Base-by-base conservation (phyloP, 2,113 vertebrate genomes). In the Chitala chitala region DNA sequence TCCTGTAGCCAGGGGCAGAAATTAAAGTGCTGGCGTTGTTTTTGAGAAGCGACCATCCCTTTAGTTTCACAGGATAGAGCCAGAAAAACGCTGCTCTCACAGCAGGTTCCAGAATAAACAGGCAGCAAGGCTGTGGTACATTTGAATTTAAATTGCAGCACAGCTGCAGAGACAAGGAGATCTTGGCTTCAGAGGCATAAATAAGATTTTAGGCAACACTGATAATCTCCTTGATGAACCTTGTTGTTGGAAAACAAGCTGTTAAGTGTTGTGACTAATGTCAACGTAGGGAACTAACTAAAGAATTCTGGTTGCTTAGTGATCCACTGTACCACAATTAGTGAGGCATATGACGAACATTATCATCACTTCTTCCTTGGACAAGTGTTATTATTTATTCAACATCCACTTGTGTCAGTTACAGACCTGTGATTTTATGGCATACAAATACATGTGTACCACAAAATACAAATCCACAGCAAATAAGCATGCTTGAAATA, bases 171-270 rank as follows among this genome's bases (percentile, higher is more conserved):
- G 26, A 63, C 38, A 8, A 3, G 33, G 59, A 33, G 10, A 10
- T 22, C 42, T 6, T 68, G 64, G 40, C 42, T 63, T 63, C 29
- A 31, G 10, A 63, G 31, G 29, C 59, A 29, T 63, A n/a, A 38
- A 17, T 68, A n/a, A 46, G 10, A 44, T 68, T 42, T 68, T 68
- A 46, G 24, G 46, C 64, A 24, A 68, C 48, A 51, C 20, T n/a
- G n/a, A n/a, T 63, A 33, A 36, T 33, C 59, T 63, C 42, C 46
- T 46, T 46, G 42, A 26, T 46, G 22, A 46, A 38, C 44, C 46
- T 42, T 68, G 42, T 20, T 22, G 20, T 68, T 38, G 42, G 42
- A 68, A 46, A 63, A 38, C 59, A 63, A 31, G 56, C 56, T 31
- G 33, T n/a, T n/a, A n/a, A n/a, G n/a, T 5, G 4, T 63, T 63